Evolutionary conservation across 2,113 vertebrate species (phyloP).

Genomic region (Sapayoa aenigma): DNA sequence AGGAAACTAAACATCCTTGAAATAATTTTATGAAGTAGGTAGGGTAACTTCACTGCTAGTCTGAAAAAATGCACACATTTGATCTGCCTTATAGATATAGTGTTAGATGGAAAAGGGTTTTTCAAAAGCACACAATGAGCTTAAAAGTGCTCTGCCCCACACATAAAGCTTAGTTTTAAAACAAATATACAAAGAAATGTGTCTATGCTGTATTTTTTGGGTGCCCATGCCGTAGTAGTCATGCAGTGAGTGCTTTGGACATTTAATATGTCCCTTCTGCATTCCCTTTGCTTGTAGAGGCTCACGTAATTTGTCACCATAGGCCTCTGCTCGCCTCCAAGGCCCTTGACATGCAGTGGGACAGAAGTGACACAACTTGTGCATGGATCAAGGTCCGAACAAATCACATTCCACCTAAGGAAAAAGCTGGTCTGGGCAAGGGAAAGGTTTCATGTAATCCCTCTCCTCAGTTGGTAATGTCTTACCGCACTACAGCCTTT

Average conservation of each 20-base stretch:
- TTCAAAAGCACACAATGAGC: not conserved
- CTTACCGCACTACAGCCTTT: not conserved
- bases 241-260: not conserved
- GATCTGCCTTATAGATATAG: not conserved
- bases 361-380: rapidly evolving
- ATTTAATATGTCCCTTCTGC: not conserved
- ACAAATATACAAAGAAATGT: not conserved
- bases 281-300: not conserved
- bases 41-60: not conserved
- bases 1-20: not conserved
- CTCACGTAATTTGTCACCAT: rapidly evolving
- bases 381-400: rapidly evolving
- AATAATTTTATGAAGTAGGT: not conserved
- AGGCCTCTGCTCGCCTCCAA: not conserved
- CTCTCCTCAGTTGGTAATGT: not conserved
- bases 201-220: not conserved
- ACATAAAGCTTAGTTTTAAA: not conserved
- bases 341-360: rapidly evolving
- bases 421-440: not conserved
- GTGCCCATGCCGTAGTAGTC: not conserved
- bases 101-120: not conserved
- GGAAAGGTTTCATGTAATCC: not conserved
- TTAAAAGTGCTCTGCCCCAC: not conserved
- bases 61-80: not conserved
- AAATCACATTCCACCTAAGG: not conserved